These are phyloP conservation scores for Poeciliopsis turneri DNA, from an alignment of 2,797 vertebrate genomes.

Conservation along the genomic window DNA sequence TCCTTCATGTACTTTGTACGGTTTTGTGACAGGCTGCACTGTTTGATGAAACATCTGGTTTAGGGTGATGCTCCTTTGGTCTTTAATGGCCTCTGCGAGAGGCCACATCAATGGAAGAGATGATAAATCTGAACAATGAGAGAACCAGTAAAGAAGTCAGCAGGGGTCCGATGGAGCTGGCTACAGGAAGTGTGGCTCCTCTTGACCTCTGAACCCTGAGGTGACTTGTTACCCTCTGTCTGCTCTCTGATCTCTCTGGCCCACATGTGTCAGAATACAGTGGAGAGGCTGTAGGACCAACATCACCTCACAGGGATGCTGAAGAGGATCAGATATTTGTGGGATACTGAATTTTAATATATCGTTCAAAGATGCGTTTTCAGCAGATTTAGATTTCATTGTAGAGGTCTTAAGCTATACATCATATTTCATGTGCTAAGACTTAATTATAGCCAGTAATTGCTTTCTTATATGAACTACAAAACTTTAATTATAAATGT, in stretches of 20 bases:
- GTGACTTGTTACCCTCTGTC: conserved; percentile 56
- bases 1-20: conserved; percentile 57
- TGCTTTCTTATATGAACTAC: background rate
- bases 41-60: conserved; percentile 78
- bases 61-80: conserved; percentile 76
- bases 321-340: background rate
- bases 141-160: conserved; percentile 73
- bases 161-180: conserved; percentile 57
- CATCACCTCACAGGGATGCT: background rate
- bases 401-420: background rate
- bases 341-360: background rate
- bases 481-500: no score
- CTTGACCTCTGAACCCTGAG: conserved; percentile 73
- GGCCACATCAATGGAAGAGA: conserved; percentile 74
- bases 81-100: conserved; percentile 69
- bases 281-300: background rate
- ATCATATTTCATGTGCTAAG: background rate
- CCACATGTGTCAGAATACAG: conserved; percentile 37
- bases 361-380: background rate
- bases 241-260: conserved; percentile 35
- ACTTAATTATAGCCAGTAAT: background rate
- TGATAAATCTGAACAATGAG: conserved; percentile 79
- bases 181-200: conserved; percentile 79
- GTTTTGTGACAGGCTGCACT: conserved; percentile 50
- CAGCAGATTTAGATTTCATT: background rate